Percentiles rank a stretch among this genome's conserved stretches.
Evolutionary conservation across 1,140 invertebrate genomes (phyloP).

Genomic region (Lerema accius): DNA sequence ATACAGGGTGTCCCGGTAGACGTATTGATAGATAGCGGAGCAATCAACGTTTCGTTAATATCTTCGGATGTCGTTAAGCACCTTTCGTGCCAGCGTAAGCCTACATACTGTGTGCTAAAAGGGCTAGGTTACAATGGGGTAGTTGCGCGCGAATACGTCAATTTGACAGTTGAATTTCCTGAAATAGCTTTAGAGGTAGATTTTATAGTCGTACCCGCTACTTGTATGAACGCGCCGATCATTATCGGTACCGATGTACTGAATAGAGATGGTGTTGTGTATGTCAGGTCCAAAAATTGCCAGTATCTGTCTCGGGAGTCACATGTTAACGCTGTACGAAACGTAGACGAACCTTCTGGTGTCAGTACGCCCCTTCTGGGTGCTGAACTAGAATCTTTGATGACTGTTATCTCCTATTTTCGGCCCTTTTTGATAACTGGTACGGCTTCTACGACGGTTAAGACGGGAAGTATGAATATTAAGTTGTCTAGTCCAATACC

Average conservation of each 20-base stretch:
- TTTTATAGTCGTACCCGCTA: slow-evolving; percentile 36
- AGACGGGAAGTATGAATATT: slow-evolving; percentile 29
- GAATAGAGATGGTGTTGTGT: slow-evolving; percentile 37
- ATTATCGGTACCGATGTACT: slow-evolving; percentile 46
- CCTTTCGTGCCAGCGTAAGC: slow-evolving; percentile 27
- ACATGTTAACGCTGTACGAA: background rate
- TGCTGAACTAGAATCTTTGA: background rate
- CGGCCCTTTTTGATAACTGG: slow-evolving; percentile 19
- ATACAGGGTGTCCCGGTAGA: slow-evolving; percentile 38
- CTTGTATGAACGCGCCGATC: slow-evolving; percentile 37
- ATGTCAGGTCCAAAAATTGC: slow-evolving; percentile 25
- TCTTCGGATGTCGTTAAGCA: slow-evolving; percentile 32
- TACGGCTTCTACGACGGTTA: slow-evolving; percentile 26
- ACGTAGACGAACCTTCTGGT: background rate
- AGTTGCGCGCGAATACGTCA: slow-evolving; percentile 33
- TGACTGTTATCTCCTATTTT: slow-evolving; percentile 12
- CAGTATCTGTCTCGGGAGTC: slow-evolving; percentile 5
- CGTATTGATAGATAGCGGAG: slow-evolving; percentile 44
- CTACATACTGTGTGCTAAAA: slow-evolving; percentile 29
- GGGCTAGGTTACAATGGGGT: slow-evolving; percentile 43
- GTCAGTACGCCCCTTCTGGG: background rate
- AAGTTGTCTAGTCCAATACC: slow-evolving; percentile 16
- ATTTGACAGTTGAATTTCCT: slow-evolving; percentile 34
- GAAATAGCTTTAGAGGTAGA: slow-evolving; percentile 42
- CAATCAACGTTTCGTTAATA: slow-evolving; percentile 40